A percentile compares a stretch with the other conserved stretches of the same genome.
phyloP scores from a whole-genome alignment of 2,888 invertebrate genomes.

The Macrosiphum euphorbiae region DNA sequence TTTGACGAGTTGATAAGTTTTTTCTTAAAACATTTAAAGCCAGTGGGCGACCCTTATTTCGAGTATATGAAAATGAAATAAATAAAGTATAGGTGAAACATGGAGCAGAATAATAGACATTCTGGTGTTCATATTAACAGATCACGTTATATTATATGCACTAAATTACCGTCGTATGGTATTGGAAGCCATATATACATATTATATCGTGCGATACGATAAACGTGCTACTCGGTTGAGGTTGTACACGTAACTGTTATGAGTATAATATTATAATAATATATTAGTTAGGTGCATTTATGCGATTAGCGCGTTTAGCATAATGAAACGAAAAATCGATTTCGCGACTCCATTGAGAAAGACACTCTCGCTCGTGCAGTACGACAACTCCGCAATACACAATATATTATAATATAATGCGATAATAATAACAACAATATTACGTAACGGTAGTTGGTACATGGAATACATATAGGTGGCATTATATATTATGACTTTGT shows the following conservation, averaged over 20 bases:
- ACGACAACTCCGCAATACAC: background rate
- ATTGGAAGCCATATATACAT: background rate
- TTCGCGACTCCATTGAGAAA: background rate
- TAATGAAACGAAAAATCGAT: conserved; percentile 14
- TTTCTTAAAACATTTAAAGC: background rate
- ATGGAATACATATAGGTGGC: background rate
- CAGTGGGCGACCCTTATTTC: background rate
- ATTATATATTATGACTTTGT: background rate
- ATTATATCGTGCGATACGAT: background rate
- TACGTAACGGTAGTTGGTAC: background rate
- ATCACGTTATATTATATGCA: background rate
- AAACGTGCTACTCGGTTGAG: background rate
- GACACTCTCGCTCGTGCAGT: background rate
- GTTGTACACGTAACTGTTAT: background rate
- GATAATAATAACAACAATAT: background rate
- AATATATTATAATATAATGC: background rate
- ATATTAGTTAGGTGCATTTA: background rate
- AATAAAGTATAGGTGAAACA: background rate
- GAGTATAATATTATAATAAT: background rate
- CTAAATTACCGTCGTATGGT: background rate
- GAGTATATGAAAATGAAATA: background rate
- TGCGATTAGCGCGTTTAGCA: background rate
- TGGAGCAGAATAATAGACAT: background rate
- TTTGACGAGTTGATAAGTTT: background rate
- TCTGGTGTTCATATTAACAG: background rate